A percentile compares a stretch with the other conserved stretches of the same genome.
These are phyloP conservation scores for Myotis daubentonii DNA, from an alignment of 2,797 vertebrate species.

Conservation along the genomic window DNA sequence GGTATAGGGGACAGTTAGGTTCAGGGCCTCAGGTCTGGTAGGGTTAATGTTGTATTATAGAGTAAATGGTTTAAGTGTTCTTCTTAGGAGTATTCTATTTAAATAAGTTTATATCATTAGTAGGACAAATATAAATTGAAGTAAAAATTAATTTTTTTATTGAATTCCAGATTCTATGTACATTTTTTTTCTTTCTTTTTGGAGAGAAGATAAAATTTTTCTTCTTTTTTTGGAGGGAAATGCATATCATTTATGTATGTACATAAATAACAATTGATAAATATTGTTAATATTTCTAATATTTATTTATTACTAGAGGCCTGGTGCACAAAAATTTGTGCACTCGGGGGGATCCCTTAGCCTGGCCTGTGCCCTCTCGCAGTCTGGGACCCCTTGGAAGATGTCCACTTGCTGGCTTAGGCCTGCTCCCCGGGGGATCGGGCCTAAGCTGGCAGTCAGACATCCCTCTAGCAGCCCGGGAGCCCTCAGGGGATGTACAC, in stretches of 20 bases:
- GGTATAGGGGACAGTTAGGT: too few relatives aligned
- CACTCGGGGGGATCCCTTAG: too few relatives aligned
- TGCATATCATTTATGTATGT: neutral
- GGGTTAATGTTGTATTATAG: neutral
- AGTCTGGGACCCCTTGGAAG: too few relatives aligned
- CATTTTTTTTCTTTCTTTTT: neutral
- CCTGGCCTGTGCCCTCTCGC: too few relatives aligned
- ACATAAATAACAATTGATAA: neutral
- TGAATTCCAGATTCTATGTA: neutral
- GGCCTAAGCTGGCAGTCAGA: too few relatives aligned
- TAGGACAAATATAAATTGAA: neutral
- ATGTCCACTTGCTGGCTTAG: too few relatives aligned
- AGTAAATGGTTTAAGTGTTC: neutral
- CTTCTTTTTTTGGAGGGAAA: neutral
- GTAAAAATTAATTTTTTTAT: neutral
- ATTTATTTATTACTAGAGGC: neutral
- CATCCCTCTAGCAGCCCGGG: too few relatives aligned
- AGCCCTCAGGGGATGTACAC: too few relatives aligned
- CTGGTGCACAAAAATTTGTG: too few relatives aligned
- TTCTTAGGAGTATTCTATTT: neutral
- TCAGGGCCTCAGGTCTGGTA: too few relatives aligned
- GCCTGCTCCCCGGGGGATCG: too few relatives aligned
- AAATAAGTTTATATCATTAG: neutral
- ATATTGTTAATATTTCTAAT: neutral
- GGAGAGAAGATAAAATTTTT: neutral